A percentile compares a stretch with the other conserved stretches of the same genome.
phyloP scores from a whole-genome alignment of 1,140 invertebrate genomes.

The Aporrectodea caliginosa region DNA sequence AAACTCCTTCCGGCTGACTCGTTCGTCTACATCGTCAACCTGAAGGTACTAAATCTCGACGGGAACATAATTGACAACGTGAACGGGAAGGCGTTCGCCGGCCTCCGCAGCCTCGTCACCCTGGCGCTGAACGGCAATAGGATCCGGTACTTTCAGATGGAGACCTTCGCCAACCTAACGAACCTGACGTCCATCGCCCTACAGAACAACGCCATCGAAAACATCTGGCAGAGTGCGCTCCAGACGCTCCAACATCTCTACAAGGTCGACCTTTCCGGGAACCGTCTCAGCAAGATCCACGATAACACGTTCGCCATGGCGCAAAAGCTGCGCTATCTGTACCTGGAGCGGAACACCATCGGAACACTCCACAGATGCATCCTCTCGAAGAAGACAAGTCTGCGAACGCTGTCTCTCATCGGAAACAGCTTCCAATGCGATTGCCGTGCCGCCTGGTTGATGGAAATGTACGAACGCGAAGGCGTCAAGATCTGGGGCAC shows the following conservation, averaged over 20 bases:
- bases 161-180: not conserved
- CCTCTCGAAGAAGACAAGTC: not conserved
- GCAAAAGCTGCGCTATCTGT: conserved; percentile 21
- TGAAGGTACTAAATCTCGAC: conserved; percentile 66
- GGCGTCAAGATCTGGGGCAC: conserved; percentile 27
- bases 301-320: conserved; percentile 8
- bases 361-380: conserved; percentile 23
- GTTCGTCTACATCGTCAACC: conserved; percentile 66
- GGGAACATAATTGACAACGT: conserved; percentile 70
- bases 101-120: conserved; percentile 64
- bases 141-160: conserved; percentile 62
- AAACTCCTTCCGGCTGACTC: conserved; percentile 63
- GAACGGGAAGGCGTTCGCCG: conserved; percentile 66
- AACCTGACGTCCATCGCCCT: conserved; percentile 1
- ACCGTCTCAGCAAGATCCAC: conserved; percentile 1
- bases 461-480: not conserved
- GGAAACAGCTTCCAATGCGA: conserved; percentile 31
- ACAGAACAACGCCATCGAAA: conserved; percentile 9
- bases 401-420: conserved; percentile 29
- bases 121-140: conserved; percentile 69
- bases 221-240: conserved; percentile 6
- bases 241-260: not conserved
- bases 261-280: conserved; percentile 25
- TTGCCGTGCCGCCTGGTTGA: conserved; percentile 24
- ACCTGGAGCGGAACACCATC: conserved; percentile 28